Evolutionary conservation across 2,113 vertebrate species (phyloP).

Genomic region (Leptocoma aspasia): DNA sequence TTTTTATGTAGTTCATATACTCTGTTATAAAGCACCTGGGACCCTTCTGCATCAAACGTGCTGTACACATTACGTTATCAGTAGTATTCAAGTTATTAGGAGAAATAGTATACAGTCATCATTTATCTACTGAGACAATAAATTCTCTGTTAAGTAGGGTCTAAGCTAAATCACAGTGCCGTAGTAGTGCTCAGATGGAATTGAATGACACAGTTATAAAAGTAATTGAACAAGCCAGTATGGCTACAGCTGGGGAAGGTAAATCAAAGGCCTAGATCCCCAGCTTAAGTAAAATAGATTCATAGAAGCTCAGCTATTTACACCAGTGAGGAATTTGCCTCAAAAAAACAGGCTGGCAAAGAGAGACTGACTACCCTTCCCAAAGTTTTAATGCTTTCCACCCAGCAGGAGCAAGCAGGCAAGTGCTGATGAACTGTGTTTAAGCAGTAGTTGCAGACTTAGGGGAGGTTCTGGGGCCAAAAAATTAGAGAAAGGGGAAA

Average conservation of each 20-base stretch:
- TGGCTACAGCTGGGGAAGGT: slow-evolving; percentile 45
- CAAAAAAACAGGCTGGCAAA: not conserved
- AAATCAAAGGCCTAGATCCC: slow-evolving; percentile 37
- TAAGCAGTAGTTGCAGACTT: not conserved
- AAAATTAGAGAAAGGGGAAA: not conserved
- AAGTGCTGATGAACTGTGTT: not conserved
- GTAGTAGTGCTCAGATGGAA: slow-evolving; percentile 35
- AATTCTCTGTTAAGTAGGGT: slow-evolving; percentile 39
- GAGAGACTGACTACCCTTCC: not conserved
- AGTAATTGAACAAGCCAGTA: slow-evolving; percentile 38
- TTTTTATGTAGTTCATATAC: slow-evolving; percentile 37
- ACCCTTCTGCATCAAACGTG: not conserved
- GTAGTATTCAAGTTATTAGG: slow-evolving; percentile 41
- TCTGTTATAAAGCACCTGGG: slow-evolving; percentile 47
- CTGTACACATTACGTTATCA: slow-evolving; percentile 33
- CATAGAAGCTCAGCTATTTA: slow-evolving; percentile 8
- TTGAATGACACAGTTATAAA: slow-evolving; percentile 48
- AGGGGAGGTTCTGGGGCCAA: not conserved
- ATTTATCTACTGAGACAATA: slow-evolving; percentile 59
- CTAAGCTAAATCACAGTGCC: slow-evolving; percentile 44
- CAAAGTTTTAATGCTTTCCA: not conserved
- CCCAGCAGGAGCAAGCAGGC: not conserved
- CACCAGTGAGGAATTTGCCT: not conserved
- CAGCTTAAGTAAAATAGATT: not conserved
- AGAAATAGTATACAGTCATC: slow-evolving; percentile 38